Conservation (phyloP, 2,888 invertebrate species). For the Dugesia japonica region DNA sequence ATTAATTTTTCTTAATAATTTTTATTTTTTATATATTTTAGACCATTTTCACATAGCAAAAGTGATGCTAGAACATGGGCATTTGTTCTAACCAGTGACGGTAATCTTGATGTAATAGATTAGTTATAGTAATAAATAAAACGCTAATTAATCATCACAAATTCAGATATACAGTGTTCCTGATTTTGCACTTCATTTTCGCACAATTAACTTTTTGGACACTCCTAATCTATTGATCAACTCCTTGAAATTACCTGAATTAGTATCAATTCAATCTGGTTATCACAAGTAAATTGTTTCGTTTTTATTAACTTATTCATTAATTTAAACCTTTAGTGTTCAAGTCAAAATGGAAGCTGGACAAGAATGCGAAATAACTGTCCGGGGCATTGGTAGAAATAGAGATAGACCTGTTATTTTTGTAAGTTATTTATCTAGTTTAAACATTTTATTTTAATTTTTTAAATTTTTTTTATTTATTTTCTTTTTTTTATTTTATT, state of each 20-base stretch:
- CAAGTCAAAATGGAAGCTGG: neutral
- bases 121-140: no score
- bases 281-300: neutral
- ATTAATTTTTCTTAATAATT: no score
- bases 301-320: no score
- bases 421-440: neutral
- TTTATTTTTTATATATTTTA: neutral
- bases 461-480: no score
- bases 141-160: no score
- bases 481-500: no score
- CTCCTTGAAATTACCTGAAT: neutral
- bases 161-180: slow-evolving; percentile 4
- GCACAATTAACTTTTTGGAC: neutral
- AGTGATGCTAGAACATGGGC: neutral
- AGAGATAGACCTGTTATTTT: neutral
- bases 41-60: neutral
- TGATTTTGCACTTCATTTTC: neutral
- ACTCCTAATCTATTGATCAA: neutral
- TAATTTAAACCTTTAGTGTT: no score
- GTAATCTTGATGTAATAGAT: neutral
- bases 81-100: slow-evolving; percentile 3
- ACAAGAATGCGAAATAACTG: neutral
- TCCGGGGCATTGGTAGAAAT: neutral
- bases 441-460: no score
- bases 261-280: neutral